These are phyloP conservation scores for Sphenopsis melanotis DNA, from an alignment of 2,797 vertebrate genomes.

Conservation along the genomic window DNA sequence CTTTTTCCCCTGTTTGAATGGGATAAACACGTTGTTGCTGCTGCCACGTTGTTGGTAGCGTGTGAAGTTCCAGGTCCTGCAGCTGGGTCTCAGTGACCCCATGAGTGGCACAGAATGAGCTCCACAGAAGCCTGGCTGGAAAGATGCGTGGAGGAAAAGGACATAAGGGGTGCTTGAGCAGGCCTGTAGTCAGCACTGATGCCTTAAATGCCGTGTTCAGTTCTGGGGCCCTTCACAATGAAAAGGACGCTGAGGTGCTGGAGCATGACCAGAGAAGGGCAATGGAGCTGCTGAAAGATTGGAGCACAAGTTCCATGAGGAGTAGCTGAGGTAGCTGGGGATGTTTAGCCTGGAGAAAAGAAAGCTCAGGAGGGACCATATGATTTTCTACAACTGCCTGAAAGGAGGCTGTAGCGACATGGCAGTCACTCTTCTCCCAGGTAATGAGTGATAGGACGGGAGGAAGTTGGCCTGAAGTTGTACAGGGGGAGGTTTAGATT, in stretches of 20 bases:
- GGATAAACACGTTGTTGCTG: neutral
- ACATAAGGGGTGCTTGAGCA: neutral
- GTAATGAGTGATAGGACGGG: neutral
- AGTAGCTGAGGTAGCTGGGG: rapidly evolving
- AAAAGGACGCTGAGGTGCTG: neutral
- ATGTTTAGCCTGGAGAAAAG: neutral
- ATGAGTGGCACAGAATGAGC: rapidly evolving
- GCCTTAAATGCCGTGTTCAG: rapidly evolving
- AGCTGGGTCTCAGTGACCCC: neutral
- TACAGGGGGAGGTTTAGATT: neutral
- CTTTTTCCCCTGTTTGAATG: neutral
- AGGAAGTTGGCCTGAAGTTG: neutral
- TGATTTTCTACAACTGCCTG: rapidly evolving
- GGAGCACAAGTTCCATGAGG: neutral
- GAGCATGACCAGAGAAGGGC: rapidly evolving
- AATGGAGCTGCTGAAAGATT: neutral
- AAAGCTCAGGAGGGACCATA: neutral
- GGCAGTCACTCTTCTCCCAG: rapidly evolving
- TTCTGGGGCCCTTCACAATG: neutral
- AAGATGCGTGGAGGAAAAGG: neutral
- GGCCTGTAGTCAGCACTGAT: rapidly evolving
- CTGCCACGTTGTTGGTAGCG: neutral
- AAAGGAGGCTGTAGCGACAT: neutral
- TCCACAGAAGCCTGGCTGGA: neutral
- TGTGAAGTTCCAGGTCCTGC: neutral